phyloP scores from a whole-genome alignment of 1,140 invertebrate species.

The Leptopilina boulardi region DNA sequence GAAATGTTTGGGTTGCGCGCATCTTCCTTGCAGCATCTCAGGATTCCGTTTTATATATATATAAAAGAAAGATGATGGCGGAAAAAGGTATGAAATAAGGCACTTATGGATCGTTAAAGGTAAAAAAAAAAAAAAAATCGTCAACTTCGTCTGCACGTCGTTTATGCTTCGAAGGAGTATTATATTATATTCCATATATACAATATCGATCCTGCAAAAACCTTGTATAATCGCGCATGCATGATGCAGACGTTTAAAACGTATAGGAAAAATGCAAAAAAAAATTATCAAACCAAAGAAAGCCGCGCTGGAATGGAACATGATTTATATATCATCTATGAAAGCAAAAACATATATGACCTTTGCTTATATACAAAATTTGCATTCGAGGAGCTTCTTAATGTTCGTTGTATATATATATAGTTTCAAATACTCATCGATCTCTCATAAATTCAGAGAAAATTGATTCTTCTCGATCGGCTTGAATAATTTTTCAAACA shows the following conservation, averaged over 20 bases:
- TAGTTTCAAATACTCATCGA: neutral
- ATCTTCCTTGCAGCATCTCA: conserved; percentile 55
- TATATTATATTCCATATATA: too few relatives aligned
- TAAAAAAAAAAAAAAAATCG: conserved; percentile 32
- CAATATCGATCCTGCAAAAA: conserved; percentile 24
- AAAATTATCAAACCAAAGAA: neutral
- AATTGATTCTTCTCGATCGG: neutral
- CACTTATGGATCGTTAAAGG: conserved; percentile 31
- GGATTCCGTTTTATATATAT: too few relatives aligned
- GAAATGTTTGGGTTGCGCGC: conserved; percentile 55
- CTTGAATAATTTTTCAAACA: too few relatives aligned
- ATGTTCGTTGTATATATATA: neutral
- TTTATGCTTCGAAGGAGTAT: too few relatives aligned
- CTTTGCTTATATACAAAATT: conserved; percentile 33
- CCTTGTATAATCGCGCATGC: conserved; percentile 23
- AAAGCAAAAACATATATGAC: conserved; percentile 2
- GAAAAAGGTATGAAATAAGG: conserved; percentile 38
- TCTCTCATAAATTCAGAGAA: neutral
- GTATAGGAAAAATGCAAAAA: neutral
- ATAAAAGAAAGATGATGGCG: conserved; percentile 51
- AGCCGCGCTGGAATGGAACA: conserved; percentile 31
- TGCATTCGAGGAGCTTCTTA: conserved; percentile 15
- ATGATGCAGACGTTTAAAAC: conserved; percentile 20
- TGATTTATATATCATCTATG: neutral
- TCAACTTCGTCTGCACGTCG: conserved; percentile 55